phyloP scores from a whole-genome alignment of 2,113 vertebrate species.

The Gopherus evgoodei region DNA sequence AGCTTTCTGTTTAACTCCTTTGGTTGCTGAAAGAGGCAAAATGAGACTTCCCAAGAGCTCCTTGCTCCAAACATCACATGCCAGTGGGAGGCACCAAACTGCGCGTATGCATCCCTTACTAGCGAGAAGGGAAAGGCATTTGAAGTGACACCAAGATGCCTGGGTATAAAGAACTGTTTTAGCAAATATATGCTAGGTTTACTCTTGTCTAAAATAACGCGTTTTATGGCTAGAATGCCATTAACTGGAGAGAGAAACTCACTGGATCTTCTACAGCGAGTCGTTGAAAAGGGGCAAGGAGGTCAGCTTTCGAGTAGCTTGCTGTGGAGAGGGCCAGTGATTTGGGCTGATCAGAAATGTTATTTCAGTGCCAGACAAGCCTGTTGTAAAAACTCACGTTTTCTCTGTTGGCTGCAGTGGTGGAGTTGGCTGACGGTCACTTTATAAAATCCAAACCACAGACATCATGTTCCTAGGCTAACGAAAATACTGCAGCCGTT shows the following conservation, averaged over 20 bases:
- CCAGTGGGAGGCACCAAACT: neutral
- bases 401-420: neutral
- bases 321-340: slow-evolving; percentile 44
- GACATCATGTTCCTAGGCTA: accelerated
- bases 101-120: neutral
- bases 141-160: neutral
- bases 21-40: slow-evolving; percentile 10
- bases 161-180: neutral
- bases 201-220: neutral
- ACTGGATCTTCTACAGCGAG: slow-evolving; percentile 33
- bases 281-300: slow-evolving; percentile 29
- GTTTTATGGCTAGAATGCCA: neutral
- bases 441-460: neutral
- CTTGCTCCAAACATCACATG: neutral
- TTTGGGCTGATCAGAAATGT: neutral
- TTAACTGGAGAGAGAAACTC: slow-evolving; percentile 7
- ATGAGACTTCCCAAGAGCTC: neutral
- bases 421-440: accelerated
- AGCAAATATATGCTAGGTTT: neutral
- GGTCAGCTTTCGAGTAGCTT: slow-evolving; percentile 22
- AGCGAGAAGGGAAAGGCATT: neutral
- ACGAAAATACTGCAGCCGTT: accelerated
- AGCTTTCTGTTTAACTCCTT: neutral
- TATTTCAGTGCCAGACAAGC: neutral
- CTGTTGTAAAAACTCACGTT: neutral